Percentiles rank a stretch among this genome's conserved stretches.
Conservation (phyloP, 2,888 invertebrate genomes). For the Lepidonotus clava region DNA sequence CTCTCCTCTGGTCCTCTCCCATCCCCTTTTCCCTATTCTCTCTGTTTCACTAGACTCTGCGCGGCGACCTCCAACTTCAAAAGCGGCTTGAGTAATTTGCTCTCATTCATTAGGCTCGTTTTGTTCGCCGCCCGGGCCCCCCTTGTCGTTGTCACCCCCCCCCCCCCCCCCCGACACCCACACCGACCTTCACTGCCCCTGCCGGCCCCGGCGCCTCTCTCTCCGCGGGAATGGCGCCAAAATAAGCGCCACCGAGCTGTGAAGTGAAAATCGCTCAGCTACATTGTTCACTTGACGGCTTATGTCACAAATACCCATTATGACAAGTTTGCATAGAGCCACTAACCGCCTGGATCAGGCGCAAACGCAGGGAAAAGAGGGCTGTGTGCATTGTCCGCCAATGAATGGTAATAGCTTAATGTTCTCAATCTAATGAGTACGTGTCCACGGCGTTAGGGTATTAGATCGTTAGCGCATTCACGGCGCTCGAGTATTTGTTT, state of each 20-base stretch:
- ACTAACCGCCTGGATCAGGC: background rate
- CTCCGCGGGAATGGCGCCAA: background rate
- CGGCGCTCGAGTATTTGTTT: slow-evolving; percentile 4
- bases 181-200: background rate
- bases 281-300: background rate
- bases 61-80: no score
- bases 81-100: slow-evolving; percentile 8
- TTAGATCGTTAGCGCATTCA: slow-evolving; percentile 8
- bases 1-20: no score
- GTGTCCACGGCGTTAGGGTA: background rate
- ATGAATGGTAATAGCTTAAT: slow-evolving; percentile 16
- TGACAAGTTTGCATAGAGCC: background rate
- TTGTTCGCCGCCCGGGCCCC: background rate
- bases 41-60: no score
- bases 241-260: background rate
- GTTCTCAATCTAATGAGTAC: background rate
- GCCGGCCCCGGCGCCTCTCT: background rate
- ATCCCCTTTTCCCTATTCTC: no score
- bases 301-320: slow-evolving; percentile 22
- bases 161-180: no score
- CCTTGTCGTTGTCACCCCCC: slow-evolving; percentile 29
- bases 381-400: background rate
- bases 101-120: slow-evolving; percentile 21
- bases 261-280: background rate
- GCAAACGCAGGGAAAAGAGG: background rate